Evolutionary conservation across 2,888 invertebrate species (phyloP), one percentile per base, ranked within the genome.

Genomic region (Catocala nupta): DNA sequence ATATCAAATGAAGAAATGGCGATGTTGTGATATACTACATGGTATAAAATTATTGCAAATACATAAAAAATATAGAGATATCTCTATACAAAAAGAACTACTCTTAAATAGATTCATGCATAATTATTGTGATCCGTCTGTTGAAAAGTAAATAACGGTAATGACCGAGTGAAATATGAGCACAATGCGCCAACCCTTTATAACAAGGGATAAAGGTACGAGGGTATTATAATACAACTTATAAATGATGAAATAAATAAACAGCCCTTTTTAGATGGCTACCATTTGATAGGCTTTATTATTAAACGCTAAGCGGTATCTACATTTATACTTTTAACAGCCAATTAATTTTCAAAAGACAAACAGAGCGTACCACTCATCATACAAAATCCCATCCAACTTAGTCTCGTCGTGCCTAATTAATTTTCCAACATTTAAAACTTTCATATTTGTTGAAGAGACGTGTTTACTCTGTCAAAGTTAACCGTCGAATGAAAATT

Each of bases 341-440:
- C 56, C 36, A 65, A 66, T 76, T 74, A 61, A 66, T 62, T 68
- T 53, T 49, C 12, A 57, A 65, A 73, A 74, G 64, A 65, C 64
- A 74, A 70, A 73, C 64, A 65, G 43, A 56, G 63, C 52, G n/a
- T 51, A 49, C 48, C 50, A 45, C 63, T 55, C 58, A 56, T 57
- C 54, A 59, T 25, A 75, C 63, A 62, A 71, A 75, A 71, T 65
- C 64, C 63, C 50, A 62, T 63, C 55, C 57, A 65, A 67, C 60
- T 62, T 57, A 51, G 11, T 13, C 55, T 33, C 51, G 53, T 51
- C 42, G 55, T 64, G 58, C 67, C 68, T 73, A 71, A 77, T 77
- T 76, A 76, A 77, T 76, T 76, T 74, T 70, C 70, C 66, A 64
- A 65, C 74, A 70, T 74, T 77, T 75, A 76, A 72, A 76, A 77